A percentile compares a stretch with the other conserved stretches of the same genome.
These are phyloP conservation scores for Drosophila monieri DNA, from an alignment of 2,888 invertebrate genomes.

Conservation along the genomic window DNA sequence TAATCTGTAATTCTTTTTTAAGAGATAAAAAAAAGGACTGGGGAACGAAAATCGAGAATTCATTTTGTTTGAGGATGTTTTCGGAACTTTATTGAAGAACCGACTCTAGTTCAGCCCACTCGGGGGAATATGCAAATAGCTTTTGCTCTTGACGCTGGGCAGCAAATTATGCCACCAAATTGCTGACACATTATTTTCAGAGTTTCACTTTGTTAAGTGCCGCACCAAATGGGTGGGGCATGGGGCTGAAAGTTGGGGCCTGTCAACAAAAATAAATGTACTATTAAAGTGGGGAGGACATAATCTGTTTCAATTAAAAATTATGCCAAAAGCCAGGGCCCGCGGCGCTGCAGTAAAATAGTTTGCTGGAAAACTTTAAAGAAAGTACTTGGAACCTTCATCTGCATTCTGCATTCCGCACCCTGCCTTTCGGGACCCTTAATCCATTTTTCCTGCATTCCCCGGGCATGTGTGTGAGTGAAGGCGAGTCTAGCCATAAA, in stretches of 20 bases:
- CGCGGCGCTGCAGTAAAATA: slow-evolving; percentile 20
- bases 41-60: neutral
- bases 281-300: slow-evolving; percentile 18
- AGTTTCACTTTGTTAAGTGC: slow-evolving; percentile 51
- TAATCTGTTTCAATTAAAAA: slow-evolving; percentile 69
- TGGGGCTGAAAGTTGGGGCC: slow-evolving; percentile 2
- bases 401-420: slow-evolving; percentile 8
- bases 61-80: neutral
- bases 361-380: slow-evolving; percentile 22
- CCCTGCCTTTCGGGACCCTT: neutral
- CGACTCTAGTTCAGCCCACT: slow-evolving; percentile 32
- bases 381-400: neutral
- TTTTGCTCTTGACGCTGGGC: slow-evolving; percentile 11
- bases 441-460: neutral
- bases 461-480: neutral
- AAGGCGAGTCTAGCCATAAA: slow-evolving; percentile 19
- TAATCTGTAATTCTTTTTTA: neutral
- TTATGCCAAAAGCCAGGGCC: slow-evolving; percentile 17
- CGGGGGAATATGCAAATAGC: slow-evolving; percentile 55
- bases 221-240: slow-evolving; percentile 23
- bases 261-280: slow-evolving; percentile 58
- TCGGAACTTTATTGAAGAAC: slow-evolving; percentile 26
- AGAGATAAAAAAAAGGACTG: neutral
- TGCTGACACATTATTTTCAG: slow-evolving; percentile 62
- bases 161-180: slow-evolving; percentile 48